Evolutionary conservation across 2,888 invertebrate genomes (phyloP), one percentile per base, ranked within the genome.

Genomic region (Drosophila putrida): DNA sequence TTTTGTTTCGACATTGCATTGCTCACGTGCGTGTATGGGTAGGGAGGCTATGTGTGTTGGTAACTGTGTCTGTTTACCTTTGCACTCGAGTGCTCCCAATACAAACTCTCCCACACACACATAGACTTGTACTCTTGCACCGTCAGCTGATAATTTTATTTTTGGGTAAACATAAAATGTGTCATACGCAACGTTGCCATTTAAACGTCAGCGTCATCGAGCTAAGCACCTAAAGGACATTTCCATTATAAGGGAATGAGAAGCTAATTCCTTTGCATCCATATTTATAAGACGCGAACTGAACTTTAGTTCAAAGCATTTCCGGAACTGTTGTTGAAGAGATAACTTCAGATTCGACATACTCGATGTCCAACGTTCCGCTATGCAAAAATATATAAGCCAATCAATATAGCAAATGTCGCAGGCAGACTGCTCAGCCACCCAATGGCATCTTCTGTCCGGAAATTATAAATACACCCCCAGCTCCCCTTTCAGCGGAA

Each of bases 381-480:
- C 39, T 51, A 60, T 60, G 53, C 53, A 61, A 44, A 54, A 47
- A 58, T 39, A 31, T 47, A 58, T 58, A 58, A 57, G 63, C 63
- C 63, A 63, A 64, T 64, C 64, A 64, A 64, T 64, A 59, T 44
- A 44, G 27, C 67, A 86, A 71, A 68, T 77, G 80, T 79, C 70
- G 35, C 60, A 25, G 36, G 33, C 60, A 58, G 59, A 38, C 28
- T 13, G 25, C 35, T 44, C 33, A 55, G 13, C 47, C 61, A 60
- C 20, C 55, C 46, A 39, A 59, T 49, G 69, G 53, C 47, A 58
- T 41, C 73, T 60, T 38, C 63, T 65, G 35, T 38, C 58, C 73
- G 72, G 65, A 76, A 88, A 80, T 74, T 81, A 86, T 82, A 86
- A 88, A 81, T 81, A 89, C 82, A 80, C 84, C 73, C 59, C 49